Evolutionary conservation across 2,797 vertebrate species (phyloP).

Genomic region (Phylloscopus collybita): DNA sequence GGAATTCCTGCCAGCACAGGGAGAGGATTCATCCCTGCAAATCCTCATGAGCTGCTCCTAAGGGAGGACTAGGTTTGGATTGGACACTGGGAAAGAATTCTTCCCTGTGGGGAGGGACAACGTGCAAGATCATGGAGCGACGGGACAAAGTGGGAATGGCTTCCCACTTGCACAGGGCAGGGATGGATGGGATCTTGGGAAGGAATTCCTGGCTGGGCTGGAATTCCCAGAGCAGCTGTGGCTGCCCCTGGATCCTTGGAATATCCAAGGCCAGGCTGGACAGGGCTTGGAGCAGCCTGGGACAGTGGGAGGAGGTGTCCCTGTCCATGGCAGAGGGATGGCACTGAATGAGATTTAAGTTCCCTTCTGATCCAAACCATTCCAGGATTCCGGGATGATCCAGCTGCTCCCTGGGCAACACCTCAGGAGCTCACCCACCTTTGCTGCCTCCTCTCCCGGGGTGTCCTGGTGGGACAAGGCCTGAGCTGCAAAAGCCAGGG

Average conservation of each 20-base stretch:
- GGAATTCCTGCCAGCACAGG: not conserved
- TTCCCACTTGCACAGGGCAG: not conserved
- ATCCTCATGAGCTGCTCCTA: not conserved
- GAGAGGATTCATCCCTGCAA: not conserved
- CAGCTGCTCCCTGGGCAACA: not conserved
- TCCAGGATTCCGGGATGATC: not conserved
- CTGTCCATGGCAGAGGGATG: not conserved
- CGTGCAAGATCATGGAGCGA: accelerated
- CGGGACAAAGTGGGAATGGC: not conserved
- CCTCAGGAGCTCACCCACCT: conserved; percentile 72
- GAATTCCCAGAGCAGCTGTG: not conserved
- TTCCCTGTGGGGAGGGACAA: not conserved
- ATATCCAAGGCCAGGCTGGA: not conserved
- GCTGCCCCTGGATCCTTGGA: not conserved
- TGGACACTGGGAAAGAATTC: not conserved
- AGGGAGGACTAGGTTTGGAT: not conserved
- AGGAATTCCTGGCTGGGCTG: not conserved
- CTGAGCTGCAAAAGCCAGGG: conserved; percentile 81
- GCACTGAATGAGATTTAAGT: accelerated
- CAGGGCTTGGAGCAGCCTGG: not conserved
- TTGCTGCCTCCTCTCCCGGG: conserved; percentile 80
- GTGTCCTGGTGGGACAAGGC: conserved; percentile 76
- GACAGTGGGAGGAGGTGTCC: accelerated
- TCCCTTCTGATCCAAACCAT: not conserved
- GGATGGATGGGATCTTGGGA: accelerated